Evolutionary conservation across 2,888 invertebrate species (phyloP).

Genomic region (Andrena dorsata): DNA sequence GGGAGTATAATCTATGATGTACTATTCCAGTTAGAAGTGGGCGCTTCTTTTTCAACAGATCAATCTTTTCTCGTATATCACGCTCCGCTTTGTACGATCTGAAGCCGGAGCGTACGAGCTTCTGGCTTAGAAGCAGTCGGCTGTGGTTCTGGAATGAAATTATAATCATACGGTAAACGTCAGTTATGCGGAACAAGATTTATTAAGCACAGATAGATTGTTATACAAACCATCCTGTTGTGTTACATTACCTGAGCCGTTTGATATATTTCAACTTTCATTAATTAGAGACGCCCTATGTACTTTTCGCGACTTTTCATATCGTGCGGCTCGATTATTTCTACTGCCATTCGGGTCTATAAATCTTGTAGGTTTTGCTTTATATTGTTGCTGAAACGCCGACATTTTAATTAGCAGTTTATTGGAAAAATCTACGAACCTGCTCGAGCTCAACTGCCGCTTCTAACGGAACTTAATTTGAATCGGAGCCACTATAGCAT

Average conservation of each 20-base stretch:
- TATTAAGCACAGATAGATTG: background rate
- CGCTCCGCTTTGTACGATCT: too few species aligned
- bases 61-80: too few species aligned
- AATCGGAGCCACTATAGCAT: background rate
- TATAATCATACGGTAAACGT: too few species aligned
- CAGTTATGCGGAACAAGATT: too few species aligned
- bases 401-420: conserved; percentile 36
- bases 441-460: background rate
- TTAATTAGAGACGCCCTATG: conserved; percentile 48
- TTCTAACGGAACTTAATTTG: background rate
- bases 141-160: too few species aligned
- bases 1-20: too few species aligned
- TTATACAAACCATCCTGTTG: conserved; percentile 12
- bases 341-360: conserved; percentile 32
- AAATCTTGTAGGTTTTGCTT: conserved; percentile 45
- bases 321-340: conserved; percentile 45
- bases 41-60: too few species aligned
- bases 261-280: background rate
- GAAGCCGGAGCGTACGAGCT: too few species aligned
- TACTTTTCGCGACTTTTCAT: conserved; percentile 42
- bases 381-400: conserved; percentile 49
- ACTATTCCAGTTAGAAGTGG: too few species aligned
- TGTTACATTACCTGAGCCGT: conserved; percentile 26
- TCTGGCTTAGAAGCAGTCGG: too few species aligned
- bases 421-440: background rate